These are phyloP conservation scores for Caenorhabditis remanei DNA, from an alignment of 1,140 invertebrate species.

Conservation along the genomic window DNA sequence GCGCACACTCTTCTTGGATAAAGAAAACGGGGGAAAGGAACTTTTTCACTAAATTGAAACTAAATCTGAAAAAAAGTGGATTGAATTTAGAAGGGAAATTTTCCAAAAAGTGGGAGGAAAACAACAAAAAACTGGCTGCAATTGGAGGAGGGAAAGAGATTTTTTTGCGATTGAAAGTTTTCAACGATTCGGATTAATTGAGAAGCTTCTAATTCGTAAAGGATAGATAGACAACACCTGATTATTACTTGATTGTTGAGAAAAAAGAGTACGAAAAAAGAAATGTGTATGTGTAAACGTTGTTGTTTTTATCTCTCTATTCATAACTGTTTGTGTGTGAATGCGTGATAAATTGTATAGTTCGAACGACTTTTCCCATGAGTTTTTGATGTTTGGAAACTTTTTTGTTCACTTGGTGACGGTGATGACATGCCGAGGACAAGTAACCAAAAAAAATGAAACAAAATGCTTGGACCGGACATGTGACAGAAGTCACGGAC, in stretches of 20 bases:
- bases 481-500: background rate
- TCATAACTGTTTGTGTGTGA: constrained; percentile 16
- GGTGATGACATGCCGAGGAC: constrained; percentile 29
- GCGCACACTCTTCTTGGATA: constrained; percentile 31
- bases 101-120: constrained; percentile 14
- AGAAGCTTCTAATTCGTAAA: constrained; percentile 36
- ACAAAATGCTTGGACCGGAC: background rate
- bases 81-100: background rate
- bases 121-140: constrained; percentile 37
- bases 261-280: background rate
- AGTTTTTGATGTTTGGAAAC: background rate
- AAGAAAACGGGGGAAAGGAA: background rate
- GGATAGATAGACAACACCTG: constrained; percentile 51
- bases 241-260: constrained; percentile 23
- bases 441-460: background rate
- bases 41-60: background rate
- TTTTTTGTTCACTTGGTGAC: background rate
- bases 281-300: background rate
- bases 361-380: constrained; percentile 55
- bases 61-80: background rate
- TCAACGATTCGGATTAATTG: constrained; percentile 20
- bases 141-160: background rate
- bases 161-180: constrained; percentile 9
- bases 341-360: constrained; percentile 47
- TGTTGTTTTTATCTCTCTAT: background rate